Base-by-base conservation (phyloP, 2,113 vertebrate genomes). In the Rhegmatorhina hoffmannsi region DNA sequence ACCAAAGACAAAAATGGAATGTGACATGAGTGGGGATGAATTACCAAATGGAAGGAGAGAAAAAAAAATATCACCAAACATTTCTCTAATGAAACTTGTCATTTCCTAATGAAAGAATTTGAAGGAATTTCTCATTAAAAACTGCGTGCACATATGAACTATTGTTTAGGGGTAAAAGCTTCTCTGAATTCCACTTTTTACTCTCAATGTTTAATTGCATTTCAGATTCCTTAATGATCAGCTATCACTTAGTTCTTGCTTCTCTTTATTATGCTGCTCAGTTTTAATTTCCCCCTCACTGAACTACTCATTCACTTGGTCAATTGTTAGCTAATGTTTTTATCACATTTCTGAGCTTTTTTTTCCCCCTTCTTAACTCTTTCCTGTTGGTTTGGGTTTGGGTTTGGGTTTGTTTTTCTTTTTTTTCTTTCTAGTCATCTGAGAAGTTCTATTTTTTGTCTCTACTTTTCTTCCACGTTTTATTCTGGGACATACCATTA, bases 91-190 rank as follows among this genome's bases (percentile, higher is more conserved):
- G 63, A 83, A 93, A 86, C 36, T 63, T 93, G 92, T 92, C 70
- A 62, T 55, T 80, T 90, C 43, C 34, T 86, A 92, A 90, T 80
- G 29, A 73, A 91, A 94, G 16, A 20, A 73, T 6, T 33, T 85
- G 21, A 86, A 92, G 59, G 33, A 92, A 88, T 73, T 92, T 85
- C 88, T 93, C 83, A 70, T 95, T 94, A 86, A 77, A 92, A 80
- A 34, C 8, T 40, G 59, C 85, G 84, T 70, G 43, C 17, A 44
- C 15, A 40, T 63, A 17, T 36, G 74, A 82, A 63, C 13, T 52
- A 18, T 24, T 76, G 85, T 87, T 75, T 73, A 74, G 50, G 17
- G 25, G 20, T 4, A 62, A 88, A 91, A 62, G 1, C 7, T 72
- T 81, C 11, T 69, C 40, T 40, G 34, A 47, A 90, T 64, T 10